Conservation (phyloP, 2,113 vertebrate genomes). For the Brachionichthys hirsutus region DNA sequence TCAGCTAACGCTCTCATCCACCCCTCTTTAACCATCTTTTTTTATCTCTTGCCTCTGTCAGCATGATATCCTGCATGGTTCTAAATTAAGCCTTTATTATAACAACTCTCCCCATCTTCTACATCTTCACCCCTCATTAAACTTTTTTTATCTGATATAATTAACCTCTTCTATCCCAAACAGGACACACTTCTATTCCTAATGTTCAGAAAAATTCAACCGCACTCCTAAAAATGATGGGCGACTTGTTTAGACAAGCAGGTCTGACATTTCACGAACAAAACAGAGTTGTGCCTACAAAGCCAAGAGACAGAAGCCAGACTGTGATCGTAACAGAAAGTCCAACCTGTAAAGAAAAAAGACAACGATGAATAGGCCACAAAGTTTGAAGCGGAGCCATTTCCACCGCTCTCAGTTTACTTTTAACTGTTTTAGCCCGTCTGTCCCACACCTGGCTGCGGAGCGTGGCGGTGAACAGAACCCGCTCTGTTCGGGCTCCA, state of each 20-base stretch:
- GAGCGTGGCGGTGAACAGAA: conserved; percentile 64
- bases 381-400: conserved; percentile 50
- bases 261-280: conserved; percentile 24
- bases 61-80: conserved; percentile 13
- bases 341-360: conserved; percentile 35
- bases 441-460: conserved; percentile 69
- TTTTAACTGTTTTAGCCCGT: conserved; percentile 68
- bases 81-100: conserved; percentile 2
- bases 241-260: conserved; percentile 29
- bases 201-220: background rate
- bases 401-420: conserved; percentile 58
- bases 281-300: conserved; percentile 21
- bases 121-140: background rate
- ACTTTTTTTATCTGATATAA: background rate
- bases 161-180: background rate
- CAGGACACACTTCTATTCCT: conserved; percentile 2
- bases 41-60: conserved; percentile 35
- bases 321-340: conserved; percentile 37
- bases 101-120: too few relatives aligned
- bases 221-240: conserved; percentile 11
- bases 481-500: conserved; percentile 55
- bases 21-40: background rate
- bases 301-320: conserved; percentile 38
- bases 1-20: conserved; percentile 26
- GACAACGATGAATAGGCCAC: conserved; percentile 18